Conservation (phyloP, 2,888 invertebrate species). For the Heliconius aoede region DNA sequence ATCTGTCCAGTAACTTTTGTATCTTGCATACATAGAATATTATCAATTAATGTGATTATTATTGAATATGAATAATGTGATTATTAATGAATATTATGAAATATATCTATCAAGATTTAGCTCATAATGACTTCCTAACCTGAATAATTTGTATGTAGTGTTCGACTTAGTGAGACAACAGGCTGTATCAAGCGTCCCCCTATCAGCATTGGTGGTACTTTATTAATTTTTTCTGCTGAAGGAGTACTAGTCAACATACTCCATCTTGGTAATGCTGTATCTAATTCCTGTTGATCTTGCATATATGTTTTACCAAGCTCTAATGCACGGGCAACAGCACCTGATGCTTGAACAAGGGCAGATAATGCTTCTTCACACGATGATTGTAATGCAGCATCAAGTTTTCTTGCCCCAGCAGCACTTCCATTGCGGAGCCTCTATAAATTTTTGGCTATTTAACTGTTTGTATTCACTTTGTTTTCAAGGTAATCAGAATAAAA, state of each 20-base stretch:
- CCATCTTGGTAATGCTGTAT: conserved; percentile 63
- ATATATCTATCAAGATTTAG: background rate
- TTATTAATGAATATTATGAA: no score
- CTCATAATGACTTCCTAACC: conserved; percentile 54
- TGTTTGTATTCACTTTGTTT: no score
- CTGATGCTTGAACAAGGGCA: conserved; percentile 70
- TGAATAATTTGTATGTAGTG: conserved; percentile 58
- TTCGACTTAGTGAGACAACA: conserved; percentile 70
- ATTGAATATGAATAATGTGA: no score
- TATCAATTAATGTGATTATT: no score
- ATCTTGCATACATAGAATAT: no score
- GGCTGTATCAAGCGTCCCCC: conserved; percentile 75
- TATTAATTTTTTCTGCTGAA: conserved; percentile 63
- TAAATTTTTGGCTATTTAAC: background rate
- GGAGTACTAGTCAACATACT: conserved; percentile 65
- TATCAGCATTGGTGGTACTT: conserved; percentile 71
- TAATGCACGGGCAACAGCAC: conserved; percentile 63
- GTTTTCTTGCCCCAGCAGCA: conserved; percentile 59
- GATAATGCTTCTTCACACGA: conserved; percentile 66
- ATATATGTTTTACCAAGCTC: conserved; percentile 64
- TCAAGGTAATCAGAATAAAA: no score
- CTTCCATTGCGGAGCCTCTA: conserved; percentile 70
- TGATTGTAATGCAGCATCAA: conserved; percentile 66
- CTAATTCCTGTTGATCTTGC: conserved; percentile 61
- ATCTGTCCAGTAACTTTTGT: no score